A percentile compares a stretch with the other conserved stretches of the same genome.
These are phyloP conservation scores for Eufriesea mexicana DNA, from an alignment of 1,140 invertebrate genomes.

Conservation along the genomic window DNA sequence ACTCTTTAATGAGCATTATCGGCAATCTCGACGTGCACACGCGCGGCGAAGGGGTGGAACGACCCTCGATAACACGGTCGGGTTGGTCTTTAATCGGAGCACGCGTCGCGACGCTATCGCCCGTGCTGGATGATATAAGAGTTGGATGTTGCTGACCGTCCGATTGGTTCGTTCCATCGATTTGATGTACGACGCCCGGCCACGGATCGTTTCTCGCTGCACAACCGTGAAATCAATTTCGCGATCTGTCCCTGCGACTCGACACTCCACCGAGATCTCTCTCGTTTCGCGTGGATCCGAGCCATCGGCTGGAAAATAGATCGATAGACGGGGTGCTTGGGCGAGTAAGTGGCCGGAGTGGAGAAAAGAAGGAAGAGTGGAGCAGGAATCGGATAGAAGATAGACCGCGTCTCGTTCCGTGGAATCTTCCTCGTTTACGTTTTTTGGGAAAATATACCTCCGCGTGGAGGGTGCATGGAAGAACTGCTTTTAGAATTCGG, in stretches of 20 bases:
- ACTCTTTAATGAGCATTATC: neutral
- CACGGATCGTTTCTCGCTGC: slow-evolving; percentile 33
- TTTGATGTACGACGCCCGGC: slow-evolving; percentile 29
- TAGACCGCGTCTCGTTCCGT: neutral
- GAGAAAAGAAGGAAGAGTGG: slow-evolving; percentile 18
- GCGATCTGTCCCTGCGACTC: slow-evolving; percentile 10
- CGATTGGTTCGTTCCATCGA: slow-evolving; percentile 13
- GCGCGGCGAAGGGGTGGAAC: neutral
- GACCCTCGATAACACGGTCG: neutral
- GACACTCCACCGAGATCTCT: neutral
- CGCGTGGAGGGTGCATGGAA: too few relatives aligned
- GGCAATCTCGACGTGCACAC: neutral
- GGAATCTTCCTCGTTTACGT: neutral
- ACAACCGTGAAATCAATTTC: slow-evolving; percentile 40
- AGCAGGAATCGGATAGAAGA: neutral
- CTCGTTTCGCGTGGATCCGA: neutral
- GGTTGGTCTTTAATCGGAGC: slow-evolving; percentile 2
- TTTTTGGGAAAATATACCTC: neutral
- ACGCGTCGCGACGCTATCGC: neutral
- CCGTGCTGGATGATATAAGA: slow-evolving; percentile 1
- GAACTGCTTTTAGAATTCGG: too few relatives aligned
- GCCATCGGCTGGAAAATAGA: slow-evolving; percentile 19
- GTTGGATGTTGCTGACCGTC: slow-evolving; percentile 13
- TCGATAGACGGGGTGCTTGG: neutral
- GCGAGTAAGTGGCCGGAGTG: neutral